Evolutionary conservation across 2,113 vertebrate genomes (phyloP), one percentile per base, ranked within the genome.

Genomic region (Oryzias curvinotus): DNA sequence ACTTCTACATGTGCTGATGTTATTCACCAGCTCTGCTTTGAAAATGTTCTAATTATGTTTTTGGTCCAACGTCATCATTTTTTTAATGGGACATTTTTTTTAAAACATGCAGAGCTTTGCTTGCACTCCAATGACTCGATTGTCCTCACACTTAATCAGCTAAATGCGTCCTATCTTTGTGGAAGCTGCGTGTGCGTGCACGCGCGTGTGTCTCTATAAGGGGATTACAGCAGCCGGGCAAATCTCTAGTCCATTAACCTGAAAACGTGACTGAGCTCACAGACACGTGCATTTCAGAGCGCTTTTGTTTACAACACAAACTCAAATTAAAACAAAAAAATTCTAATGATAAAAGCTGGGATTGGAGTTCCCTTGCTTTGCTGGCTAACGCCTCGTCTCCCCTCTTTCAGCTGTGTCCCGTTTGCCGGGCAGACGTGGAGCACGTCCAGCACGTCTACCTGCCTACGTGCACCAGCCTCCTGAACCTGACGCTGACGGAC

Each of bases 401-500:
- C 12, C 19, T 14, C 59, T 66, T 52, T 57, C 88, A 98, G 97
- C 87, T 83, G 0, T 99, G 97, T 82, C 97, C 97, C 0, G 96
- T 98, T 64, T 98, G 97, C 85, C 94, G 97, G 47, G 96, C 95
- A 0, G 90, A 85, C 3, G 95, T 98, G 68, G 95, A 96, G 47
- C 95, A 96, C 5, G 92, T 98, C 54, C 97, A 99, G 90, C 96
- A 98, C 1, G 91, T 99, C 76, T 99, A 97, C 77, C 89, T 99
- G 82, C 97, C 97, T 62, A 97, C 96, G 21, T 97, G 97, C 89
- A 95, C 94, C 85, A 99, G 96, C 84, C 93, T 99, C 1, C 94
- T 99, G 64, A 97, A 92, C 83, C 92, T 99, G 71, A 92, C 94
- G 49, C 81, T 95, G 52, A 92, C 93, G 0, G 80, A 87, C 80